Evolutionary conservation across 2,113 vertebrate genomes (phyloP), one percentile per base, ranked within the genome.

Genomic region (Bucco capensis): DNA sequence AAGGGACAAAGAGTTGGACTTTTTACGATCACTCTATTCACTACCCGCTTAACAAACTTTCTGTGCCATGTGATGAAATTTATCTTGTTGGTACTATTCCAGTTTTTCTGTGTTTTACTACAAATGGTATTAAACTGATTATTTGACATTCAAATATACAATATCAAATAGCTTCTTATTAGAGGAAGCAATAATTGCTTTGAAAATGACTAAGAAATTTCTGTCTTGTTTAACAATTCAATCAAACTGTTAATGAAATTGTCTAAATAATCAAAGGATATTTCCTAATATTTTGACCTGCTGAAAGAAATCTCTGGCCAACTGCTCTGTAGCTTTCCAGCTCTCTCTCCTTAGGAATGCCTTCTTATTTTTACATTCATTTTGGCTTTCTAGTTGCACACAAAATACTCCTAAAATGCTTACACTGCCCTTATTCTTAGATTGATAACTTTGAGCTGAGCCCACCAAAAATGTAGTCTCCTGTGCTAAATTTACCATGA

Each of bases 401-500:
- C 30, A 86, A 61, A 92, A 53, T 69, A 75, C 11, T 61, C 28
- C 14, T 65, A 46, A 93, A 90, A 75, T 1, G 44, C 70, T 86
- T 87, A 89, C 37, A 28, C 16, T 72, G 40, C 24, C 21, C 31
- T 84, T 88, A 77, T 95, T 76, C 72, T 83, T 87, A 57, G 58
- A 87, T 46, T 74, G 79, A 71, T 80, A 88, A 67, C 22, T 90
- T 85, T 58, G 40, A 70, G 79, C 35, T 91, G 69, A 79, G 67
- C 67, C 71, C 56, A 77, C 56, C 3, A 83, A 83, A 93, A 92
- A 85, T 82, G 14, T 30, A 61, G 27, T 76, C 37, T 47, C 64
- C 51, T 88, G 67, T 83, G 69, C 84, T 86, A 88, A 92, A 81
- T 90, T 67, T 90, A 91, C 82, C 18, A 74, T 78, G 46, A 83